A percentile compares a stretch with the other conserved stretches of the same genome.
Evolutionary conservation across 2,888 invertebrate genomes (phyloP).

Genomic region (Ypsolopha scabrella): DNA sequence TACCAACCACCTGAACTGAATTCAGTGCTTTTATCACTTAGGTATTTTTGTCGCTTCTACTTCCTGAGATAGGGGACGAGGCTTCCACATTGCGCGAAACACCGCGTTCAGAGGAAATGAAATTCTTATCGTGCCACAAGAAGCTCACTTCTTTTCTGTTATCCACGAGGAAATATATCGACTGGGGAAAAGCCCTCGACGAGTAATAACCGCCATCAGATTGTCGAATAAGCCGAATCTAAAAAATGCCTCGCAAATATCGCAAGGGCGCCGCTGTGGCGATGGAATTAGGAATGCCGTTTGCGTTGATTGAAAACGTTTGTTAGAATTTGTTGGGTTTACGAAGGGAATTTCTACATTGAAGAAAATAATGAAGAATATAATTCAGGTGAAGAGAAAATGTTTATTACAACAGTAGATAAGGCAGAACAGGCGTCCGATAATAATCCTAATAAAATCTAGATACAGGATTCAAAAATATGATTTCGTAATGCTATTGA

Average conservation of each 20-base stretch:
- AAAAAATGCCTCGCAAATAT: background rate
- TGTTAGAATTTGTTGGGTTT: background rate
- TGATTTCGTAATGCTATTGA: too few species aligned
- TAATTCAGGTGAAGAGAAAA: too few species aligned
- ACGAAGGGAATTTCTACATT: too few species aligned
- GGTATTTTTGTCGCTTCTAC: conserved; percentile 60
- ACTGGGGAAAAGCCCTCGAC: conserved; percentile 27
- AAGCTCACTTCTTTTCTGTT: conserved; percentile 58
- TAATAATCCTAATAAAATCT: too few species aligned
- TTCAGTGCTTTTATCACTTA: conserved; percentile 61
- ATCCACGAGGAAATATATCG: conserved; percentile 63
- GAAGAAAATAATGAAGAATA: too few species aligned
- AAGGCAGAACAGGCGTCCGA: too few species aligned
- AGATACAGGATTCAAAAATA: too few species aligned
- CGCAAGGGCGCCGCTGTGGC: background rate
- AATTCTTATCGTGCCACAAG: conserved; percentile 68
- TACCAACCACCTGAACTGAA: conserved; percentile 32
- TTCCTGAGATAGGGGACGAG: conserved; percentile 55
- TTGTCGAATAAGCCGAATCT: conserved; percentile 42
- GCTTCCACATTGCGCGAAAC: conserved; percentile 31
- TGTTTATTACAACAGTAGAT: too few species aligned
- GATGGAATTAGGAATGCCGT: conserved; percentile 3
- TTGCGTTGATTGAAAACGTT: conserved; percentile 11
- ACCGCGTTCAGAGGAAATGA: conserved; percentile 57
- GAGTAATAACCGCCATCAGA: conserved; percentile 55